Percentiles rank a stretch among this genome's conserved stretches.
Conservation (phyloP, 2,113 vertebrate species). For the Cheirogaleus medius region DNA sequence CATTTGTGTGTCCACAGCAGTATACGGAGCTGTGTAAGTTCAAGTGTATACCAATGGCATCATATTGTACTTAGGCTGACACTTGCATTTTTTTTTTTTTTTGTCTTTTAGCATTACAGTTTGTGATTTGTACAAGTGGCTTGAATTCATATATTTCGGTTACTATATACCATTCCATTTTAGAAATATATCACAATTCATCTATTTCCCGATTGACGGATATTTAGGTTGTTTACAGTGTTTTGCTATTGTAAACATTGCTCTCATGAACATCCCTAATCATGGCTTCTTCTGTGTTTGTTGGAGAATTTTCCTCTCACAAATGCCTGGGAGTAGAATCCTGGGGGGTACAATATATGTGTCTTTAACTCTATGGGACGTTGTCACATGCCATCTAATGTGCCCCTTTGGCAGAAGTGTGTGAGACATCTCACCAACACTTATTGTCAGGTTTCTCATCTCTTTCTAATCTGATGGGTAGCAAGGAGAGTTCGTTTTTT, state of each 20-base stretch:
- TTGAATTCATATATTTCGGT: not conserved
- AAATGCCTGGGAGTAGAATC: not conserved
- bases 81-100: not conserved
- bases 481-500: not conserved
- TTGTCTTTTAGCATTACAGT: not conserved
- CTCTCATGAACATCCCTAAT: not conserved
- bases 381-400: not conserved
- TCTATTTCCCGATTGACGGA: not conserved
- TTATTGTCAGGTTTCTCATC: not conserved
- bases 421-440: not conserved
- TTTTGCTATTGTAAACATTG: not conserved
- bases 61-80: not conserved
- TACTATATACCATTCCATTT: not conserved
- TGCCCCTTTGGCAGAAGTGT: not conserved
- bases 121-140: not conserved
- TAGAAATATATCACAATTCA: not conserved
- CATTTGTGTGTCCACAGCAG: not conserved
- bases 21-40: not conserved
- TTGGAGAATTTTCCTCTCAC: not conserved
- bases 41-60: not conserved
- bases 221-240: not conserved
- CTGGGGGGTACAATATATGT: not conserved
- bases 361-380: not conserved
- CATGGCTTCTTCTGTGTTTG: not conserved
- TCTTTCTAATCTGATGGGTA: not conserved